Percentiles rank a stretch among this genome's conserved stretches.
Conservation (phyloP, 2,888 invertebrate species). For the Trissoscelio sp. region DNA sequence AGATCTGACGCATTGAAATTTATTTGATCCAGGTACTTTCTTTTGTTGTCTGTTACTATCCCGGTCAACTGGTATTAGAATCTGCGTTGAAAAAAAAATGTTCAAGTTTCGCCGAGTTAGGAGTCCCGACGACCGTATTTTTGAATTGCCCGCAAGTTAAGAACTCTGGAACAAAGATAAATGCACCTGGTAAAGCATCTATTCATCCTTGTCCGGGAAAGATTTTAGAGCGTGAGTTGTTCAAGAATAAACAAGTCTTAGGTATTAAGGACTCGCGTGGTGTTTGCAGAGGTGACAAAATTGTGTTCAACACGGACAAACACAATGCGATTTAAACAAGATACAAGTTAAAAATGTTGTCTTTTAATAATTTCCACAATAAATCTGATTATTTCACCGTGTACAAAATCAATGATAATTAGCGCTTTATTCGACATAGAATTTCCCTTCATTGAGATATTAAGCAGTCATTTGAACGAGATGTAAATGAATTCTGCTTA, state of each 20-base stretch:
- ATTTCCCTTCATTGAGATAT: slow-evolving; percentile 6
- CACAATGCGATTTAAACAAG: slow-evolving; percentile 10
- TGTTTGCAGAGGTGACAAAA: slow-evolving; percentile 3
- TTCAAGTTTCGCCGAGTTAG: slow-evolving; percentile 13
- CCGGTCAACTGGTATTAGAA: slow-evolving; percentile 33
- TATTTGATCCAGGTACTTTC: slow-evolving; percentile 59
- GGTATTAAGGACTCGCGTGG: slow-evolving; percentile 8
- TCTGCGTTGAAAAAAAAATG: slow-evolving; percentile 17
- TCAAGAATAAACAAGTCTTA: slow-evolving; percentile 38
- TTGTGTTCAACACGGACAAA: not conserved
- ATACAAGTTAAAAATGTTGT: too few relatives aligned
- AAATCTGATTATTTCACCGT: slow-evolving; percentile 3
- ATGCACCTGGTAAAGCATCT: slow-evolving; percentile 20
- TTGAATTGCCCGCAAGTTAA: slow-evolving; percentile 37
- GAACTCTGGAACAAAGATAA: slow-evolving; percentile 37
- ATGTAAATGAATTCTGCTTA: slow-evolving; percentile 28
- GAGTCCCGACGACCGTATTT: slow-evolving; percentile 7
- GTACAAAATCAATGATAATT: slow-evolving; percentile 10
- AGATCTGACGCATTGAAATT: slow-evolving; percentile 47
- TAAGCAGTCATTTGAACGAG: slow-evolving; percentile 3
- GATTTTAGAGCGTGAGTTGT: slow-evolving; percentile 43
- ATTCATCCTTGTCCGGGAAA: slow-evolving; percentile 47
- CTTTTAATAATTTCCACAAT: not conserved
- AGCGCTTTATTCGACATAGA: slow-evolving; percentile 7
- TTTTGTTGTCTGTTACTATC: slow-evolving; percentile 60